phyloP scores from a whole-genome alignment of 2,888 invertebrate genomes.

The Aleiodes alternator region DNA sequence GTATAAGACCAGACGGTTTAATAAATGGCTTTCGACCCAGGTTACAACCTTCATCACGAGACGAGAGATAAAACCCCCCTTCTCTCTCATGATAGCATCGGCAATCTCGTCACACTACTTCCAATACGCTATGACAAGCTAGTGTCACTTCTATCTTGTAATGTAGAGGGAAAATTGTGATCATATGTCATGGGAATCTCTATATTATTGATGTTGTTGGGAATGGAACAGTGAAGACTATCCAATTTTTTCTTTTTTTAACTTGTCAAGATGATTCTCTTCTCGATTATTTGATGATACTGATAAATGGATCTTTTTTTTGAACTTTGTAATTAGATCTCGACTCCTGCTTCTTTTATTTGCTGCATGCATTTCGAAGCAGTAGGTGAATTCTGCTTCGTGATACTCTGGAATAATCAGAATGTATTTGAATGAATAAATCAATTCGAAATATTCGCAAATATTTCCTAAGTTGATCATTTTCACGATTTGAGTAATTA shows the following conservation, averaged over 20 bases:
- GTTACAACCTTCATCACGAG: conserved; percentile 71
- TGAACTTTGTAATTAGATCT: too few species aligned
- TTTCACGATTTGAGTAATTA: too few species aligned
- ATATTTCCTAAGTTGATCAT: too few species aligned
- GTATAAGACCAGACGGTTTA: conserved; percentile 60
- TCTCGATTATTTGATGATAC: not conserved
- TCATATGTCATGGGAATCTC: not conserved
- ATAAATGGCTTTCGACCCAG: conserved; percentile 69
- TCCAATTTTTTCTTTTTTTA: not conserved
- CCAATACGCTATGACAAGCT: conserved; percentile 39
- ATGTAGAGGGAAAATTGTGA: conserved; percentile 11
- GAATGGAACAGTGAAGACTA: too few species aligned
- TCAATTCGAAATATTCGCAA: too few species aligned
- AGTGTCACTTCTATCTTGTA: conserved; percentile 24
- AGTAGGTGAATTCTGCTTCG: too few species aligned
- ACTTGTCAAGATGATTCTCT: too few species aligned
- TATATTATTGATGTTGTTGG: not conserved
- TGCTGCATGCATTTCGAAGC: too few species aligned
- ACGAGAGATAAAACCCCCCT: conserved; percentile 57
- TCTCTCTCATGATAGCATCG: conserved; percentile 63
- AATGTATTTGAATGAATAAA: too few species aligned
- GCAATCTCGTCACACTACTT: conserved; percentile 68
- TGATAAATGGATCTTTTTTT: too few species aligned
- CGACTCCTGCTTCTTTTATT: too few species aligned
- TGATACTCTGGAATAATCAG: too few species aligned